Evolutionary conservation across 2,797 vertebrate species (phyloP).

Genomic region (Lacerta agilis): DNA sequence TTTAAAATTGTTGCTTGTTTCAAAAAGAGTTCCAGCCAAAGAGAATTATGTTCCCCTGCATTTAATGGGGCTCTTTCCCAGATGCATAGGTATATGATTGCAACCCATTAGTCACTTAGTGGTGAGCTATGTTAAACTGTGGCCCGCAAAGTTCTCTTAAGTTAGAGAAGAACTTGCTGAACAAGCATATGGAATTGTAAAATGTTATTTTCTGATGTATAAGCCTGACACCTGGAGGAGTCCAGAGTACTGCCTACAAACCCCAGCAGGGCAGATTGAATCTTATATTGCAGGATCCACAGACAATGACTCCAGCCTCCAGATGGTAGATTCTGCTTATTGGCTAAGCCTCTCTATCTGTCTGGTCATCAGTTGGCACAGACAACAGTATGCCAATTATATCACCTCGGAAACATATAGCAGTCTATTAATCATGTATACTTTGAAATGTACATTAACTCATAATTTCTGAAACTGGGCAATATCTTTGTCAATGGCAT

Average conservation of each 20-base stretch:
- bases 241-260: slow-evolving; percentile 11
- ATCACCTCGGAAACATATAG: slow-evolving; percentile 71
- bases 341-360: slow-evolving; percentile 71
- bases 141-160: not conserved
- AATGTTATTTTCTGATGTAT: not conserved
- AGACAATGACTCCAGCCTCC: slow-evolving; percentile 70
- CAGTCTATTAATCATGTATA: slow-evolving; percentile 42
- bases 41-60: not conserved
- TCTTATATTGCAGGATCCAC: slow-evolving; percentile 53
- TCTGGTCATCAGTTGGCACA: slow-evolving; percentile 75
- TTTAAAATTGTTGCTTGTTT: not conserved
- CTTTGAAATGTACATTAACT: slow-evolving; percentile 56
- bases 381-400: slow-evolving; percentile 68
- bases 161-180: slow-evolving; percentile 14
- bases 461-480: slow-evolving; percentile 41
- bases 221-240: slow-evolving; percentile 3
- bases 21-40: not conserved
- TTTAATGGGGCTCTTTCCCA: too few species aligned
- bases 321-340: slow-evolving; percentile 77
- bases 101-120: too few species aligned
- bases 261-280: slow-evolving; percentile 43
- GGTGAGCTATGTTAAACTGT: not conserved
- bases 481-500: slow-evolving; percentile 55
- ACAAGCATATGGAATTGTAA: not conserved
- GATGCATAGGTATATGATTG: too few species aligned